phyloP scores from a whole-genome alignment of 2,888 invertebrate species.

The Orgyia antiqua region DNA sequence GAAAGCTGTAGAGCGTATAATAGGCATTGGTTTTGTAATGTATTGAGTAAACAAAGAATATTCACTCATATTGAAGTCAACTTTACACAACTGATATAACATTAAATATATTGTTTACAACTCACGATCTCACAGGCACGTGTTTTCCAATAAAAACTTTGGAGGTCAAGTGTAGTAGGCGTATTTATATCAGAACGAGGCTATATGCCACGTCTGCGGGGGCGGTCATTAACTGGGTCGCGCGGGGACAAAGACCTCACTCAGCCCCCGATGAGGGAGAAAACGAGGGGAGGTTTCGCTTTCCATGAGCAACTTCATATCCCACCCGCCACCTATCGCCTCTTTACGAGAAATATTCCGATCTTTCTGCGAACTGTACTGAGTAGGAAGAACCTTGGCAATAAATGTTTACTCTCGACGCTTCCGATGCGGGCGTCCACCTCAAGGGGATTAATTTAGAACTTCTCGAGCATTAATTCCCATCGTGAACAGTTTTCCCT shows the following conservation, averaged over 20 bases:
- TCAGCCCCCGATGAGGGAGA: slow-evolving; percentile 46
- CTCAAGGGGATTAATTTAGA: slow-evolving; percentile 68
- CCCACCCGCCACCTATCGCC: slow-evolving; percentile 34
- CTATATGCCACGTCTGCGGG: slow-evolving; percentile 66
- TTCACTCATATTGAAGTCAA: slow-evolving; percentile 19
- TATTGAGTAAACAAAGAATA: too few species aligned
- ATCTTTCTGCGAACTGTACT: slow-evolving; percentile 47
- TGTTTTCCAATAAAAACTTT: slow-evolving; percentile 77
- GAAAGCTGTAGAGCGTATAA: too few species aligned
- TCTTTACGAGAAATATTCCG: slow-evolving; percentile 41
- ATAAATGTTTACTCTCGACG: slow-evolving; percentile 57
- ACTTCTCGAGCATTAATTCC: slow-evolving; percentile 56
- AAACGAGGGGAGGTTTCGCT: slow-evolving; percentile 59
- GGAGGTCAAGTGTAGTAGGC: slow-evolving; percentile 78
- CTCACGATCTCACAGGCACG: slow-evolving; percentile 62
- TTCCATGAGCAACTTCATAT: slow-evolving; percentile 47
- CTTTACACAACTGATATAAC: slow-evolving; percentile 17
- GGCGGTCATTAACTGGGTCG: slow-evolving; percentile 78
- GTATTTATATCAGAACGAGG: slow-evolving; percentile 75
- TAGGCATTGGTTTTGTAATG: too few species aligned
- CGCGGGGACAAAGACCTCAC: slow-evolving; percentile 70
- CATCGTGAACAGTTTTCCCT: slow-evolving; percentile 50
- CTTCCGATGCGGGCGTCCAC: slow-evolving; percentile 42
- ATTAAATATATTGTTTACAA: slow-evolving; percentile 54
- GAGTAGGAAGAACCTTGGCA: slow-evolving; percentile 26